A percentile compares a stretch with the other conserved stretches of the same genome.
Evolutionary conservation across 2,888 invertebrate genomes (phyloP).

Genomic region (Philereme transversata): DNA sequence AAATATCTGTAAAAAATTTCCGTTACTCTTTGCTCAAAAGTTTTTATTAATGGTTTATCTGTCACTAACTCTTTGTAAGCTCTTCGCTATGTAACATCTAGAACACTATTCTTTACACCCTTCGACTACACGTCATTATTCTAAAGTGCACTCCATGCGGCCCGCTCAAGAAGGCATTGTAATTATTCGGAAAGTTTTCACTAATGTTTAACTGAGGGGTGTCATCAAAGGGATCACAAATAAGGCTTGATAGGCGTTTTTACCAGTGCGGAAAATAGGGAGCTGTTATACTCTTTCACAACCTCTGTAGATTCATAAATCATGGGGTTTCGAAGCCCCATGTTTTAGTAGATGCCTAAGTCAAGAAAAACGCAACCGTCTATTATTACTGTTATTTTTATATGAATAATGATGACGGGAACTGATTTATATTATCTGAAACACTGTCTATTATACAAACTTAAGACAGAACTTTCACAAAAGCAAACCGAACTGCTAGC

Average conservation of each 20-base stretch:
- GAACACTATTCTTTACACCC: constrained; percentile 28
- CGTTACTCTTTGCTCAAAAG: too few relatives aligned
- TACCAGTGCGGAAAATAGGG: constrained; percentile 7
- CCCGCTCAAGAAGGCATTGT: constrained; percentile 62
- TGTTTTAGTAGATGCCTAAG: too few relatives aligned
- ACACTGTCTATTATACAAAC: too few relatives aligned
- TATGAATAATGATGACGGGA: too few relatives aligned
- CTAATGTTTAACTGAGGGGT: constrained; percentile 64
- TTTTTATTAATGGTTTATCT: not conserved
- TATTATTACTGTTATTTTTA: too few relatives aligned
- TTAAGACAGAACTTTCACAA: too few relatives aligned
- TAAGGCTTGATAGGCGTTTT: constrained; percentile 35
- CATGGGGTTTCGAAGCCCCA: too few relatives aligned
- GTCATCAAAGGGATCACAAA: constrained; percentile 62
- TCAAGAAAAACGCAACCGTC: too few relatives aligned
- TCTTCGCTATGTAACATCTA: constrained; percentile 17
- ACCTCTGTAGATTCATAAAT: too few relatives aligned
- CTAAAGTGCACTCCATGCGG: constrained; percentile 65
- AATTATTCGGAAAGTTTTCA: constrained; percentile 77
- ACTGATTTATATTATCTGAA: too few relatives aligned
- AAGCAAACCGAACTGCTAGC: too few relatives aligned
- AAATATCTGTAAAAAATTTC: too few relatives aligned
- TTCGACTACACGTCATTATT: constrained; percentile 63
- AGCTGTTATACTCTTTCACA: not conserved
- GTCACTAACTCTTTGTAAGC: not conserved